phyloP scores from a whole-genome alignment of 37 sponge, comb jelly and placozoan species.

The Axinella damicornis region DNA sequence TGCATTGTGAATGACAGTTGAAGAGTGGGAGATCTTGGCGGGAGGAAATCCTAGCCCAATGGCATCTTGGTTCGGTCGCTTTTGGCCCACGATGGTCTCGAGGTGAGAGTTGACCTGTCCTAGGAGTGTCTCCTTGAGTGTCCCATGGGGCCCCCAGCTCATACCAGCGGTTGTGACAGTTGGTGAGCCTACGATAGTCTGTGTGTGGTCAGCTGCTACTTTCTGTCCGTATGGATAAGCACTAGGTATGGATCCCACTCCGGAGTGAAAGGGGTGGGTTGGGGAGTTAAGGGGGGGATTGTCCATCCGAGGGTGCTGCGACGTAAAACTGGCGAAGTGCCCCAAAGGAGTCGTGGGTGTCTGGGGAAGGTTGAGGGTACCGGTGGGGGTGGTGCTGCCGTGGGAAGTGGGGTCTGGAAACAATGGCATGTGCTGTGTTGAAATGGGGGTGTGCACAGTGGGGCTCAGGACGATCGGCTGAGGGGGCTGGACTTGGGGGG shows the following conservation, averaged over 20 bases:
- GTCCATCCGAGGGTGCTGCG: neutral
- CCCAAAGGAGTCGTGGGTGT: conserved; percentile 52
- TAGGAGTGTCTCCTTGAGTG: conserved; percentile 12
- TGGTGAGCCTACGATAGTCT: neutral
- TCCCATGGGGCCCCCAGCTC: neutral
- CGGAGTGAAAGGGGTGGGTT: neutral
- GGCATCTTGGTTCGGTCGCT: conserved; percentile 16
- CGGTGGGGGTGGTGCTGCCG: neutral
- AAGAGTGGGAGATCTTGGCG: too few relatives aligned
- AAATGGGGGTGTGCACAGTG: neutral
- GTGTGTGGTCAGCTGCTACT: neutral
- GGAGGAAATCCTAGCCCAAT: neutral
- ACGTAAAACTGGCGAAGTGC: conserved; percentile 13
- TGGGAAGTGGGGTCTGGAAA: neutral
- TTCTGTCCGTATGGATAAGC: neutral
- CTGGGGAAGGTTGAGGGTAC: neutral
- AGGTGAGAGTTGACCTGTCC: conserved; percentile 27
- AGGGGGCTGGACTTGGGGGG: neutral
- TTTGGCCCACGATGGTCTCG: conserved; percentile 8
- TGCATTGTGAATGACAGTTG: too few relatives aligned
- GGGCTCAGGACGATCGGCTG: neutral
- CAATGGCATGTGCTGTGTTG: neutral
- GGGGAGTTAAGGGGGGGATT: neutral
- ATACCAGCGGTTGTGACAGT: neutral
- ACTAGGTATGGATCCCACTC: too few relatives aligned